Percentiles rank a stretch among this genome's conserved stretches.
phyloP scores from a whole-genome alignment of 2,797 vertebrate species.

The Limnodromus scolopaceus region DNA sequence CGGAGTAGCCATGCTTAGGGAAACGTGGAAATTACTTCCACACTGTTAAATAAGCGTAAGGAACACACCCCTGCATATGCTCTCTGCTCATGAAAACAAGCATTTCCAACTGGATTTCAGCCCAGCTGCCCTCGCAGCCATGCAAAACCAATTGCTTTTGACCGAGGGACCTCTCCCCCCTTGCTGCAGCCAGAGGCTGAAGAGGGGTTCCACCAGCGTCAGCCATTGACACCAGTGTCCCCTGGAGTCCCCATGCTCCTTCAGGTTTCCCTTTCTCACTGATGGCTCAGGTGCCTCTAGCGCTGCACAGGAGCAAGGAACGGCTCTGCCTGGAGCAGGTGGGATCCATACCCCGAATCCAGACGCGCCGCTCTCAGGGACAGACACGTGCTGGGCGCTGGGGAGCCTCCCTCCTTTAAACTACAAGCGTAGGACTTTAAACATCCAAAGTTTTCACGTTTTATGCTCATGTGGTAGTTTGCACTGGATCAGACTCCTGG shows the following conservation, averaged over 20 bases:
- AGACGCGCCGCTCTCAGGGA: fast-evolving
- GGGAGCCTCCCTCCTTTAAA: neutral
- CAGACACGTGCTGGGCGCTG: fast-evolving
- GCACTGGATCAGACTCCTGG: neutral
- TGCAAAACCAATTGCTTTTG: neutral
- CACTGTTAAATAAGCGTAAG: fast-evolving
- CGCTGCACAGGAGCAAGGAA: neutral
- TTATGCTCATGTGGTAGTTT: neutral
- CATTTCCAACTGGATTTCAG: neutral
- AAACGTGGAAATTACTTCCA: neutral
- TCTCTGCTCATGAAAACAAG: neutral
- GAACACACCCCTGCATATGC: neutral
- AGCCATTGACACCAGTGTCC: neutral
- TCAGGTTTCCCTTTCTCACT: neutral
- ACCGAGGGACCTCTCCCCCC: neutral
- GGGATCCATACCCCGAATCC: neutral
- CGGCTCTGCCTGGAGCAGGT: neutral
- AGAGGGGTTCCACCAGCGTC: neutral
- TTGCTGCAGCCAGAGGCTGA: neutral
- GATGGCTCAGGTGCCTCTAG: neutral
- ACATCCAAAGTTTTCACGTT: neutral
- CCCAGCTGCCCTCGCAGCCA: neutral
- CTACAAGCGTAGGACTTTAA: neutral
- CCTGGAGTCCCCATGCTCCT: neutral
- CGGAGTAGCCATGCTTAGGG: neutral